Evolutionary conservation across 2,888 invertebrate species (phyloP).

Genomic region (Thecocarcelia acutangulata): DNA sequence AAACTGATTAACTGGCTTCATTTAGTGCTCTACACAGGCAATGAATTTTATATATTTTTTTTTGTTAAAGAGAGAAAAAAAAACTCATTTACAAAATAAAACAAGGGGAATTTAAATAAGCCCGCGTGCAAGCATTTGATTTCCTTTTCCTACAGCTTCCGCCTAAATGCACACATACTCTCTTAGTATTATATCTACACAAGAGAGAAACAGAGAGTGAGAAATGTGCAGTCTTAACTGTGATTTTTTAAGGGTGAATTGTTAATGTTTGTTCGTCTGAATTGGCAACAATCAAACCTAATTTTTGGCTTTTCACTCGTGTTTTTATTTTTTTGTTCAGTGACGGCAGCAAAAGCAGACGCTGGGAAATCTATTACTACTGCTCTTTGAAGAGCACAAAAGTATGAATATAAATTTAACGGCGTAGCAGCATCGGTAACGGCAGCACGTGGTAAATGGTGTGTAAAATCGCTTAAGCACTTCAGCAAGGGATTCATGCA

Average conservation of each 20-base stretch:
- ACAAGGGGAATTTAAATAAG: constrained; percentile 56
- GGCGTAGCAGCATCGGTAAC: constrained; percentile 36
- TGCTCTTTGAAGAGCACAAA: neutral
- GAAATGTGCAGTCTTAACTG: neutral
- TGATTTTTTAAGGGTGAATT: constrained; percentile 44
- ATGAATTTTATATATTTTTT: constrained; percentile 30
- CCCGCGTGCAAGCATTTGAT: constrained; percentile 68
- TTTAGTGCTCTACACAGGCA: constrained; percentile 22
- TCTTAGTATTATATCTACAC: neutral
- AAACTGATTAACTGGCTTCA: constrained; percentile 65
- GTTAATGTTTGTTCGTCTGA: neutral
- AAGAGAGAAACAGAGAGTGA: constrained; percentile 4
- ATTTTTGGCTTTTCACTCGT: constrained; percentile 61
- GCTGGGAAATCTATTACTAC: constrained; percentile 31
- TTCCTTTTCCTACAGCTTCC: constrained; percentile 66
- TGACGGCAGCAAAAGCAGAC: constrained; percentile 10
- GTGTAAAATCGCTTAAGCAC: constrained; percentile 81
- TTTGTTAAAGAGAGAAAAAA: constrained; percentile 6
- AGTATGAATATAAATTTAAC: constrained; percentile 14
- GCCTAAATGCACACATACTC: constrained; percentile 40
- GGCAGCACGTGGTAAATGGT: constrained; percentile 79
- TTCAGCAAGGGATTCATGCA: constrained; percentile 67
- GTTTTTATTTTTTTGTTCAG: constrained; percentile 23
- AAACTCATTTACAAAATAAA: constrained; percentile 39
- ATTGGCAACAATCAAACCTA: constrained; percentile 43